Evolutionary conservation across 2,797 vertebrate species (phyloP), one percentile per base, ranked within the genome.

Genomic region (Anas capensis): DNA sequence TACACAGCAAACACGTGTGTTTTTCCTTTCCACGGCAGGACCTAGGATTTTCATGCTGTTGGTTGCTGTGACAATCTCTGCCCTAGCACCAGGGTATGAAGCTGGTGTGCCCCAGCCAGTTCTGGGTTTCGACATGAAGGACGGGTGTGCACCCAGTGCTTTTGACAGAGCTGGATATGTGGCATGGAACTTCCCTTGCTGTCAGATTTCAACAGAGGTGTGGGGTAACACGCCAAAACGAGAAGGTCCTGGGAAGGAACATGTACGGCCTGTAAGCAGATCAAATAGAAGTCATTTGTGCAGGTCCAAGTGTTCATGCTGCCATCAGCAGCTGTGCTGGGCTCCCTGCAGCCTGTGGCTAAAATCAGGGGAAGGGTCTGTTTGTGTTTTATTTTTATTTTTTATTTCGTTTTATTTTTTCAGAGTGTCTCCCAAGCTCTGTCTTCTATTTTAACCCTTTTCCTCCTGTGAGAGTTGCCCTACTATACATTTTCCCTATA

Each of bases 61-160:
- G 61, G 58, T 72, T 1, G 1, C 36, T 33, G 49, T 38, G 56
- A 14, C 29, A 78, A 23, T 57, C 44, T 77, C 44, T 82, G 57
- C 36, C 70, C 6, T 57, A 11, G 23, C 9, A 33, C 14, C 29
- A 46, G 64, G 11, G 24, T 9, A 24, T 8, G 36, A 64, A 66
- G 44, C 49, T 57, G 60, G 71, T 19, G 27, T 0, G 3, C 3
- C 6, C 2, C 51, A 26, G 27, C 24, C 64, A 23, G 36, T 1
- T 2, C 38, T 70, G 10, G 1, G 14, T 31, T 87, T 44, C 2
- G 10, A 33, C 21, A 9, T 0, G 10, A 83, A 53, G 77, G 42
- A 18, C 31, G 62, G 79, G 73, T 73, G 54, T 69, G 70, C 2
- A 72, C 27, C 48, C 8, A 15, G n/a, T 0, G 0, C 34, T 82